Base-by-base conservation (phyloP, 2,888 invertebrate species). In the Catocala sponsa region DNA sequence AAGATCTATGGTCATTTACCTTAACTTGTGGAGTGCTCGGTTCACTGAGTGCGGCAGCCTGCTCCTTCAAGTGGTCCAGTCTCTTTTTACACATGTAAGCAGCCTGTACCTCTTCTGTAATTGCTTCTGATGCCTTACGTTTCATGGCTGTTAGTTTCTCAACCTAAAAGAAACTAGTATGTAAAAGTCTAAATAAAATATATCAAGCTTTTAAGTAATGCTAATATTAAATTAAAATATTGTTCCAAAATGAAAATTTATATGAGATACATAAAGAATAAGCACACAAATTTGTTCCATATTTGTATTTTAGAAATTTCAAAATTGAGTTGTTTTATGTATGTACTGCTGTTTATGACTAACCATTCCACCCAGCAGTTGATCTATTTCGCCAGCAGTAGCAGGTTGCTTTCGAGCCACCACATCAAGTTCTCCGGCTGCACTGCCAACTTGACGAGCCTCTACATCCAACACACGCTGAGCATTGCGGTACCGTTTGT, bases 401-500 rank as follows among this genome's bases (percentile, higher is more conserved):
- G 85, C 85, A 0, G 83, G 75, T 32, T 80, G 81, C 56, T 95
- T 95, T 70, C 96, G 95, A 2, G 98, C 93, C 15, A 96, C 96
- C 63, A 95, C 95, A 81, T 98, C 98, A n/a, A 98, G 91, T 72
- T 98, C 98, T 55, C 95, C 95, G 0, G 97, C 97, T 0, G 97
- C 96, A 68, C 96, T 96, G 75, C 98, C 97, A 2, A 99, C 97
- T 85, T 98, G 98, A 1, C 98, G 97, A 0, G 98, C 98, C 87
- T 98, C 99, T 63, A 99, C 95, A 83, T 99, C 99, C 62, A 99
- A 93, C 10, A 97, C 97, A 81, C 99, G 98, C 90, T 99, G 99
- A 2, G 99, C 98, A 50, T 97, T 96, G 59, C 99, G 97, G 89
- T 99, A 99, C 81, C 98, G 98, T 90, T 99, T 99, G 92, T 99